Conservation (phyloP, 2,888 invertebrate species). For the Drosophila dives region DNA sequence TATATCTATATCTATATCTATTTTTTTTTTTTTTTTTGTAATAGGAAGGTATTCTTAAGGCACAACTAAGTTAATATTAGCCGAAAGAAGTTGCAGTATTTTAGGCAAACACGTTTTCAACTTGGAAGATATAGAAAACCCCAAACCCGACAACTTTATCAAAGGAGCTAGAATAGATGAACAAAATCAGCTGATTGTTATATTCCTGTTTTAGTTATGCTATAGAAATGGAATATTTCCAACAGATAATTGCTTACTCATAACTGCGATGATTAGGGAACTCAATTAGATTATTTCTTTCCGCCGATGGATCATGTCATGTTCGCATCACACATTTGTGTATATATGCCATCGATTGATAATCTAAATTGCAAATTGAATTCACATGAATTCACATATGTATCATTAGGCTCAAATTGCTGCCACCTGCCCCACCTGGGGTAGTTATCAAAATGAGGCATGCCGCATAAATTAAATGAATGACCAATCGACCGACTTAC, state of each 20-base stretch:
- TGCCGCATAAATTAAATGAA: conserved; percentile 73
- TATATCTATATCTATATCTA: no score
- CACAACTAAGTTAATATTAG: background rate
- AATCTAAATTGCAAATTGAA: conserved; percentile 62
- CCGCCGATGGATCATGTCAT: conserved; percentile 8
- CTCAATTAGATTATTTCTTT: conserved; percentile 5
- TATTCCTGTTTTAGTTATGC: background rate
- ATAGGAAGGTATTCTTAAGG: no score
- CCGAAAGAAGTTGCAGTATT: background rate
- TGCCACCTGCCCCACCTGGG: conserved; percentile 31
- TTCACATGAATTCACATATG: conserved; percentile 20
- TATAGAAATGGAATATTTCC: background rate
- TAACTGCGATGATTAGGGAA: background rate
- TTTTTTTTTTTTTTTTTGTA: no score
- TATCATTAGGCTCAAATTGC: conserved; percentile 42
- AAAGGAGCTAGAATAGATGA: no score
- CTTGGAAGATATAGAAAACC: background rate
- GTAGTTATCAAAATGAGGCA: conserved; percentile 66
- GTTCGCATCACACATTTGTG: no score
- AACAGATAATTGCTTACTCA: conserved; percentile 1
- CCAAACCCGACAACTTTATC: background rate
- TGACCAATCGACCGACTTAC: conserved; percentile 28
- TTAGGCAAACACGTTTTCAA: background rate
- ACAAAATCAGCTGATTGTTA: background rate
- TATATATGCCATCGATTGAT: conserved; percentile 14